Evolutionary conservation across 2,888 invertebrate genomes (phyloP).

Genomic region (Cremastinae sp.): DNA sequence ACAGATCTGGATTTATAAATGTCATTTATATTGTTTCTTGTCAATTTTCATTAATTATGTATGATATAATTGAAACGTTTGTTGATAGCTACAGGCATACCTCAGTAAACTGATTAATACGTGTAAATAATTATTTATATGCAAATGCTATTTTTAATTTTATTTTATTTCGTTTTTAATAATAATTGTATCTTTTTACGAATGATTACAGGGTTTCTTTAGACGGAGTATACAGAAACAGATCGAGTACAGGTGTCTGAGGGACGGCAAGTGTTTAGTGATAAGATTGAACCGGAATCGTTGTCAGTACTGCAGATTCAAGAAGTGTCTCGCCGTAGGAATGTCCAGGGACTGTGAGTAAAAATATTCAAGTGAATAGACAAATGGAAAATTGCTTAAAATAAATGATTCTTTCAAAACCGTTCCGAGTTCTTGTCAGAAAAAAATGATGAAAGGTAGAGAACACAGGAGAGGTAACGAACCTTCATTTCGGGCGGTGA

Average conservation of each 20-base stretch:
- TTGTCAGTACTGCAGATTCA: slow-evolving; percentile 97
- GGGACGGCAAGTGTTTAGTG: slow-evolving; percentile 96
- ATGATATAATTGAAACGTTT: too few species aligned
- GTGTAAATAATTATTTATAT: too few species aligned
- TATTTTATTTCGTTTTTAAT: neutral
- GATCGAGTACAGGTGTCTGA: slow-evolving; percentile 96
- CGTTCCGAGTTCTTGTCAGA: neutral
- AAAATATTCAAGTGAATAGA: neutral
- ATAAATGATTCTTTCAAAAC: neutral
- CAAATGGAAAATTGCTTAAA: neutral
- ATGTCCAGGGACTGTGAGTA: slow-evolving; percentile 98
- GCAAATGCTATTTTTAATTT: too few species aligned
- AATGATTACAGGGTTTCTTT: slow-evolving; percentile 91
- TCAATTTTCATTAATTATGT: too few species aligned
- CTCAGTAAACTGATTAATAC: too few species aligned
- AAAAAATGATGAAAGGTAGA: too few species aligned
- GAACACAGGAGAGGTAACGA: neutral
- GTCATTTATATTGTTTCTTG: too few species aligned
- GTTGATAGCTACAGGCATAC: too few species aligned
- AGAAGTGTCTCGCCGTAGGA: slow-evolving; percentile 97
- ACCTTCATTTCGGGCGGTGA: slow-evolving; percentile 6
- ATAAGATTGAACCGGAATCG: slow-evolving; percentile 96
- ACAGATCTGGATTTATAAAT: too few species aligned
- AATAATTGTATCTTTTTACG: slow-evolving; percentile 44
- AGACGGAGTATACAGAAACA: slow-evolving; percentile 97